Evolutionary conservation across 37 sponge, comb jelly and placozoan species (phyloP).

Genomic region (Eunapius fragilis): DNA sequence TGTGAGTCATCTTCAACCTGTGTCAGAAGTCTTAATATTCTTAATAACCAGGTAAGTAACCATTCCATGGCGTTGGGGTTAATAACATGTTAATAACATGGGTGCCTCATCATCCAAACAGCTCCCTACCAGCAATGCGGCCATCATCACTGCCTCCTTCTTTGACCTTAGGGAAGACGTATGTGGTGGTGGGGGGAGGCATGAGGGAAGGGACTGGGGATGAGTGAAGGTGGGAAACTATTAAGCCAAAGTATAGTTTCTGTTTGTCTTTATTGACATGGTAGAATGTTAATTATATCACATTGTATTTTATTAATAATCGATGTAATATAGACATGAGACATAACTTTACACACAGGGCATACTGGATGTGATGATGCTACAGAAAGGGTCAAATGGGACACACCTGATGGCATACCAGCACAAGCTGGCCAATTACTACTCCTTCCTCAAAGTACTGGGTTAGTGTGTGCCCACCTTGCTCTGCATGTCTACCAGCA

Average conservation of each 20-base stretch:
- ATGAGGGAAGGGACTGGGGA: neutral
- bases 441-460: slow-evolving; percentile 59
- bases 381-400: neutral
- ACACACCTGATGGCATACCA: slow-evolving; percentile 24
- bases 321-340: no score
- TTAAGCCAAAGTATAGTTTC: no score
- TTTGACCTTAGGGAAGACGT: slow-evolving; percentile 62
- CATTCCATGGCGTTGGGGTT: neutral
- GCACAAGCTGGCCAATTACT: slow-evolving; percentile 33
- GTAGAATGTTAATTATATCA: no score
- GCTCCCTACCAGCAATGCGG: neutral
- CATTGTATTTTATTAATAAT: no score
- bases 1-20: neutral
- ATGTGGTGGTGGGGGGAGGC: neutral
- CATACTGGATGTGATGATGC: slow-evolving; percentile 42
- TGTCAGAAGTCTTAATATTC: neutral
- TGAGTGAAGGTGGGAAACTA: neutral
- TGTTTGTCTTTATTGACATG: no score
- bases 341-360: no score
- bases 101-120: neutral
- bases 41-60: neutral
- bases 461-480: slow-evolving; percentile 14
- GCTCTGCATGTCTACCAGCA: neutral
- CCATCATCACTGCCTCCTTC: neutral
- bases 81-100: no score